Evolutionary conservation across 1,140 invertebrate species (phyloP).

Genomic region (Conus betulinus): DNA sequence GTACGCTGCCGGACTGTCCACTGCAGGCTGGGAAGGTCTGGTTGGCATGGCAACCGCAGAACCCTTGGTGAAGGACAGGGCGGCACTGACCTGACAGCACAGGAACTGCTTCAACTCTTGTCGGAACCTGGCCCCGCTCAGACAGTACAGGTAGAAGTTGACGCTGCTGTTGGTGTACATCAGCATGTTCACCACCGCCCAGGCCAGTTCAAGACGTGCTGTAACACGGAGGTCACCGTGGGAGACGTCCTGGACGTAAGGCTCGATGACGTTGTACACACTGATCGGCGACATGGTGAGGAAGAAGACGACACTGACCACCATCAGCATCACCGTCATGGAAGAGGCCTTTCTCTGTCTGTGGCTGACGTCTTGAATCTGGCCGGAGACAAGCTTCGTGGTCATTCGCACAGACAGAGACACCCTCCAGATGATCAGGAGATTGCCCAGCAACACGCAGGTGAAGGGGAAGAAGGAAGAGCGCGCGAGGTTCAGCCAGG

Average conservation of each 20-base stretch:
- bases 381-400: background rate
- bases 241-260: no score
- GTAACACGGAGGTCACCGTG: background rate
- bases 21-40: background rate
- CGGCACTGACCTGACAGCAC: background rate
- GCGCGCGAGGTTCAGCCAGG: constrained; percentile 33
- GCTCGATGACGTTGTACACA: constrained; percentile 44
- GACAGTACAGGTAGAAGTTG: constrained; percentile 54
- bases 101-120: background rate
- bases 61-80: background rate
- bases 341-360: constrained; percentile 23
- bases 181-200: constrained; percentile 36
- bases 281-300: constrained; percentile 41
- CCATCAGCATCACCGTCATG: constrained; percentile 42
- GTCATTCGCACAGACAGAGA: constrained; percentile 8
- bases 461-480: constrained; percentile 39
- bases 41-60: background rate
- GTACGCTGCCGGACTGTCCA: no score
- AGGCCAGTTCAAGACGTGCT: constrained; percentile 22
- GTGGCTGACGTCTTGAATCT: background rate
- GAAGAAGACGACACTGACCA: constrained; percentile 39
- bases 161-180: constrained; percentile 51
- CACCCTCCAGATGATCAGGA: constrained; percentile 39
- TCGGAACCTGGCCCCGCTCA: constrained; percentile 44
- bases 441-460: constrained; percentile 33